Percentiles rank a stretch among this genome's conserved stretches.
These are phyloP conservation scores for Melanogrammus aeglefinus DNA, from an alignment of 2,797 vertebrate genomes.

Conservation along the genomic window DNA sequence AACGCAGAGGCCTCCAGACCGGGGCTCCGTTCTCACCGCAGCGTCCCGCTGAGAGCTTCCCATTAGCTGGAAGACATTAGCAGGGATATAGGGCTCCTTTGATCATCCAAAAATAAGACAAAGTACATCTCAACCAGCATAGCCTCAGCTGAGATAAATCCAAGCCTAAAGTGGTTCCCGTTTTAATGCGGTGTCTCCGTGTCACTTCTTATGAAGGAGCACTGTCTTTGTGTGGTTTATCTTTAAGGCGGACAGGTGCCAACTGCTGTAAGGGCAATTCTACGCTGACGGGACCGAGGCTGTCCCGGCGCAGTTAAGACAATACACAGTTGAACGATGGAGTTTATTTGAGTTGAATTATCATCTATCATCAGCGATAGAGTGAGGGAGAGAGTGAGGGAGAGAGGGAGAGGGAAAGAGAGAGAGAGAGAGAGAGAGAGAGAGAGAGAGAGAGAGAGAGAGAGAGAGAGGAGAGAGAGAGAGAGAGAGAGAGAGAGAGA, in stretches of 20 bases:
- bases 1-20: neutral
- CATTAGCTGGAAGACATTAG: neutral
- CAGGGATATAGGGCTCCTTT: neutral
- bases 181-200: neutral
- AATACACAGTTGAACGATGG: neutral
- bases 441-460: too few species aligned
- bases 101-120: conserved; percentile 5
- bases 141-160: neutral
- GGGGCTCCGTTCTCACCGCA: neutral
- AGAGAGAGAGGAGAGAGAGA: neutral
- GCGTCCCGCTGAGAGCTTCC: neutral
- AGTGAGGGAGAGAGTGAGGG: too few species aligned
- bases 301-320: neutral
- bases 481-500: too few species aligned
- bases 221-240: neutral
- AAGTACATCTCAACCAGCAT: neutral
- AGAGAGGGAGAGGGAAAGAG: too few species aligned
- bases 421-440: too few species aligned
- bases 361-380: neutral
- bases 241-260: neutral
- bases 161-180: neutral
- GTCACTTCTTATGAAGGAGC: neutral
- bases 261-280: neutral
- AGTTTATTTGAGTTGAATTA: neutral
- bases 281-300: neutral